Evolutionary conservation across 2,888 invertebrate genomes (phyloP), one percentile per base, ranked within the genome.

Genomic region (Esperia sulphurella): DNA sequence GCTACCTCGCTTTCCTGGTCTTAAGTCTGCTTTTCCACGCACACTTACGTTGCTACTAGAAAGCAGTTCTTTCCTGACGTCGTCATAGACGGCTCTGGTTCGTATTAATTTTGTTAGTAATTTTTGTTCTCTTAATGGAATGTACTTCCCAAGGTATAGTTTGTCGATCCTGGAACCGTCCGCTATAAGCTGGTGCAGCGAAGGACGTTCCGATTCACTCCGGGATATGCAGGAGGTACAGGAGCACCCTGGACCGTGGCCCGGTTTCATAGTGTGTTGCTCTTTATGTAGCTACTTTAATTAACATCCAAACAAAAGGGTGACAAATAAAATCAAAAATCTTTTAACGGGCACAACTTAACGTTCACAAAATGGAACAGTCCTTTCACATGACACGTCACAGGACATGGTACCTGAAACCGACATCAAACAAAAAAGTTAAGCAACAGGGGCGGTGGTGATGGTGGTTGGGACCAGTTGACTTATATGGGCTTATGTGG

Each of bases 1-100:
- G 43, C 45, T 31, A 43, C 31, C 33, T 14, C 54, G 55, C 42
- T 56, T 56, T 33, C 40, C 56, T 33, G 52, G 50, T 48, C 56
- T 63, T 41, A 65, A 55, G 45, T 68, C 59, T 13, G 57, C 51
- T 53, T 63, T 68, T 44, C 59, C 56, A 38, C 65, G 57, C 8
- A 65, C 46, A 54, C 59, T 69, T 12, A 58, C 45, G 50, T 64
- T 68, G 48, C 68, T 75, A 38, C 66, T 61, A 10, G 76, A 70
- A 10, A 77, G 49, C 47, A 79, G 51, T 50, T 74, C 68, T 46
- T 59, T 68, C 54, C 75, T 71, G 6, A 79, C 61, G 45, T 76
- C 70, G 51, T 83, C 76, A 48, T 83, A 81, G 12, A 72, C 65
- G 6, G 72, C 79, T 57, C 75, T 72, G 6, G 81, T 81, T 61